These are phyloP conservation scores for Aphodius granarius DNA, from an alignment of 2,888 invertebrate species.

Conservation along the genomic window DNA sequence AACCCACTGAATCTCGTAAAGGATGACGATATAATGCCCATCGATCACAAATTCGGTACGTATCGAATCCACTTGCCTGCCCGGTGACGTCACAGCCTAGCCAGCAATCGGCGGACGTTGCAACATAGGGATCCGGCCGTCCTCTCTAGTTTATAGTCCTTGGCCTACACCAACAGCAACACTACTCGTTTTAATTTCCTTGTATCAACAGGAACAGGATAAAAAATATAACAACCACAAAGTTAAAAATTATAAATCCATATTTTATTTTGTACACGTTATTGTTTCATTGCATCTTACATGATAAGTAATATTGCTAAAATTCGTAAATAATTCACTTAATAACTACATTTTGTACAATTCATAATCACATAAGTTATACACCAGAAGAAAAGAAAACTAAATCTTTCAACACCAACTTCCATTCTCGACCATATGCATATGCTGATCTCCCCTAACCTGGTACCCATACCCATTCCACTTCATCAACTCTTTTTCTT, in stretches of 20 bases:
- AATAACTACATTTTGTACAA: background rate
- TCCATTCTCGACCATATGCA: conserved; percentile 40
- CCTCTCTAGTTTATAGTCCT: no score
- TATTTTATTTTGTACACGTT: background rate
- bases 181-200: no score
- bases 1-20: no score
- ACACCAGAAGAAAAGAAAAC: background rate
- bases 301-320: background rate
- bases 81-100: no score
- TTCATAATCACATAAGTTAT: background rate
- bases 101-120: no score
- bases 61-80: no score
- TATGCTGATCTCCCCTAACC: conserved; percentile 18
- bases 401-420: conserved; percentile 44
- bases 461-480: conserved; percentile 26
- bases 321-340: background rate
- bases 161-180: no score
- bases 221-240: no score
- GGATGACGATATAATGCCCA: no score
- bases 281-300: background rate
- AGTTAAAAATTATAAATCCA: background rate
- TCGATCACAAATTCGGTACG: no score
- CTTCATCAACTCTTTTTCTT: background rate
- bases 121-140: no score
- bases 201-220: no score